These are phyloP conservation scores for Tragelaphus imberbis DNA, from an alignment of 2,113 vertebrate genomes.

Conservation along the genomic window DNA sequence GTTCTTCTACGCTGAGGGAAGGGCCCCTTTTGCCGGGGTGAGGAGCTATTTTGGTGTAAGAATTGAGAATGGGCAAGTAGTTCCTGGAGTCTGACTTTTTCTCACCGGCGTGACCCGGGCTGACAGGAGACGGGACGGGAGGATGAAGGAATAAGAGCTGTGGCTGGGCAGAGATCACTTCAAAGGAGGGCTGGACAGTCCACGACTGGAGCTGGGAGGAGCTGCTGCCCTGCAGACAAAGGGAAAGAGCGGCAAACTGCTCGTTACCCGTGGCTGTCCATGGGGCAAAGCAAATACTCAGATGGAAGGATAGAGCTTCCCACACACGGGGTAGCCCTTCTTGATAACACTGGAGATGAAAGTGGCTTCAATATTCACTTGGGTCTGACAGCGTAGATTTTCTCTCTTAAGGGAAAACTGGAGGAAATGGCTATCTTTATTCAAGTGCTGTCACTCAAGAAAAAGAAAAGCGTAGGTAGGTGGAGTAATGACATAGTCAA, in stretches of 20 bases:
- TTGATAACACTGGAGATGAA: neutral
- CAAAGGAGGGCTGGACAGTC: conserved; percentile 86
- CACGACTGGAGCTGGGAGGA: conserved; percentile 85
- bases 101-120: conserved; percentile 70
- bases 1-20: conserved; percentile 69
- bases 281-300: neutral
- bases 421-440: conserved; percentile 8
- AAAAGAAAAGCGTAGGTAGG: neutral
- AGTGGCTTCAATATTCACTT: neutral
- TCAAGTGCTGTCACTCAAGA: neutral
- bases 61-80: conserved; percentile 87
- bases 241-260: conserved; percentile 15
- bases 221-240: conserved; percentile 72
- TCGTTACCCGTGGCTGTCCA: neutral
- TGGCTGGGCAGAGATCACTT: conserved; percentile 87
- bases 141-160: conserved; percentile 89
- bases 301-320: neutral
- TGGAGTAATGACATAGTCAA: neutral
- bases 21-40: conserved; percentile 85
- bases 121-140: conserved; percentile 77
- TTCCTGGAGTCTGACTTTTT: conserved; percentile 80
- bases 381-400: neutral
- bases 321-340: neutral
- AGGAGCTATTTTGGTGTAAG: conserved; percentile 90
- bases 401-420: neutral